Evolutionary conservation across 2,113 vertebrate genomes (phyloP).

Genomic region (Odontophorus gujanensis): DNA sequence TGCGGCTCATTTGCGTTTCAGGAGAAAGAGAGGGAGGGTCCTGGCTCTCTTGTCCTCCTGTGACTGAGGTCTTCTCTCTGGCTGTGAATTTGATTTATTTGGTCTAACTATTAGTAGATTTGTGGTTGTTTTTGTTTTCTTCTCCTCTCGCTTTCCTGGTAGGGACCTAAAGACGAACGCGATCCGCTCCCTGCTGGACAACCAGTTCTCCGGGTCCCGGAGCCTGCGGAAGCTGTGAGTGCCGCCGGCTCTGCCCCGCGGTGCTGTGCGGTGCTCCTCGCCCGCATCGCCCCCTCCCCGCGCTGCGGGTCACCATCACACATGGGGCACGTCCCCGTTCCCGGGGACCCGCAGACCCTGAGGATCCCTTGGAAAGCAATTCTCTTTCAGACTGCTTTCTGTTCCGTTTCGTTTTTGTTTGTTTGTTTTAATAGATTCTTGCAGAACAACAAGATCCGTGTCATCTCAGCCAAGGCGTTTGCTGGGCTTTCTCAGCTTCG

Average conservation of each 20-base stretch:
- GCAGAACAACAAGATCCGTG: slow-evolving; percentile 62
- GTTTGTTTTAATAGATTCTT: slow-evolving; percentile 48
- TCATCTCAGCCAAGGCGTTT: slow-evolving; percentile 50
- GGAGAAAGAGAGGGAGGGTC: neutral
- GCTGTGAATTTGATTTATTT: neutral
- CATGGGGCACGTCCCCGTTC: neutral
- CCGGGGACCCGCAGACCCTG: fast-evolving
- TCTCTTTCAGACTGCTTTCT: neutral
- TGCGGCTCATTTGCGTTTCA: no score
- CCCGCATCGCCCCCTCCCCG: neutral
- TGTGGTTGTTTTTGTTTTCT: neutral
- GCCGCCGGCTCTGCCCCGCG: fast-evolving
- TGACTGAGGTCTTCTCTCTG: neutral
- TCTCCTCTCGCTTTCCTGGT: neutral
- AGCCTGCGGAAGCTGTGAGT: slow-evolving; percentile 76
- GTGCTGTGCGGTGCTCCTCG: neutral
- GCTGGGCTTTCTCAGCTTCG: slow-evolving; percentile 55
- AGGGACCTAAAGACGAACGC: slow-evolving; percentile 75
- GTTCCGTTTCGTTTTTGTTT: neutral
- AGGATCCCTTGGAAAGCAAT: neutral
- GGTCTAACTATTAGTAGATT: neutral
- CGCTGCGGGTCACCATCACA: neutral
- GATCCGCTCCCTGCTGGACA: slow-evolving; percentile 47
- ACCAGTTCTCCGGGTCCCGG: slow-evolving; percentile 52
- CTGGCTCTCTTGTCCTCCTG: neutral